Evolutionary conservation across 2,888 invertebrate genomes (phyloP), one percentile per base, ranked within the genome.

Genomic region (Diadegma fenestrale): DNA sequence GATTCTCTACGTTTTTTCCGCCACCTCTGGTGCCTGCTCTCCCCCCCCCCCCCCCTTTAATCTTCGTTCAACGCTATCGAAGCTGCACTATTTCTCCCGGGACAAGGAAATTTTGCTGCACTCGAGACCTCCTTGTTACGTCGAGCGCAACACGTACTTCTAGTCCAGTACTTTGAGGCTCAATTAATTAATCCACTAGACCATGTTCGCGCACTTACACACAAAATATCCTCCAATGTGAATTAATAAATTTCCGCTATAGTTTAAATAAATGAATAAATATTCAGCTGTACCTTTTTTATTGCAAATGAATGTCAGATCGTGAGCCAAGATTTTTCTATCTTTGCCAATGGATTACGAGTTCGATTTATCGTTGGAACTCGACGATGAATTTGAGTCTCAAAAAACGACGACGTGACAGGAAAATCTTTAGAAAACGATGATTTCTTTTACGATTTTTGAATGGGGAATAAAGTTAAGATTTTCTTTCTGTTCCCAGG

Each of bases 161-260:
- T 37, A 63, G 41, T 54, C 64, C 41, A 76, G 84, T 89, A 87
- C 85, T 89, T 73, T 88, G 88, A 89, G 89, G 90, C 90, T 90
- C 91, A 91, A 91, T 91, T 93, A 93, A 93, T 93, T 93, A 91
- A 90, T 90, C 90, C 91, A 90, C 88, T 87, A 90, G 90, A 91
- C 89, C 92, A 89, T 92, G 89, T 80, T 45, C 22, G 14, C 54
- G 33, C 6, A 63, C 68, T 69, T 12, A 14, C 64, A n/a, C 72
- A 26, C 72, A 30, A 41, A 69, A 78, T 58, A 26, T 19, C 87
- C 86, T 88, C 84, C 88, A 89, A 91, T 71, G 22, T 91, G 87
- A 90, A 92, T 90, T 89, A 89, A 90, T 71, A 43, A 81, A 85
- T 87, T 90, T 91, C 90, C 91, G 91, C 90, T 84, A 89, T 86